Evolutionary conservation across 2,888 invertebrate species (phyloP), one percentile per base, ranked within the genome.

Genomic region (Blastobasis adustella): DNA sequence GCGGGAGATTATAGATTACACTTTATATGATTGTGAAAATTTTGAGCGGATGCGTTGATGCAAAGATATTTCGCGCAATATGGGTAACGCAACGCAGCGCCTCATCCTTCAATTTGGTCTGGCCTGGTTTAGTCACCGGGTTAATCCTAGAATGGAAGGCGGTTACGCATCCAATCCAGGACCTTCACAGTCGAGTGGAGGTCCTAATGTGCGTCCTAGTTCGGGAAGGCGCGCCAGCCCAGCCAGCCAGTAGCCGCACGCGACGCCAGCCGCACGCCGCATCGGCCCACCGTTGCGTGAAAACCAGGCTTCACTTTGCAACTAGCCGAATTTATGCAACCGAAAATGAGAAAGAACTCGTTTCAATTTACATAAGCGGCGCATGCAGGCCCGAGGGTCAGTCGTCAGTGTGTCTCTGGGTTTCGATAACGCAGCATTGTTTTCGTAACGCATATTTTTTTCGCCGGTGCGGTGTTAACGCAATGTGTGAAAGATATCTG

Each of bases 271-370:
- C 74, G 73, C 73, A 69, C 73, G 74, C 73, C 82, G 77, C 75
- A 79, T 79, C 74, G 78, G 69, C 66, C 59, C 80, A 80, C 65
- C 65, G 77, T 82, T 78, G 79, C 85, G 82, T 86, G 82, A 80
- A 84, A 84, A 81, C 54, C 76, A 70, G 77, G 71, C 75, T 76
- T 71, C 63, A 66, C 69, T 77, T 83, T 83, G 77, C 82, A 78
- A 72, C 69, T 72, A 67, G 66, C 63, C 67, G 73, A 75, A 79
- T 84, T 84, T 79, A 74, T 86, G 85, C 84, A 86, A 87, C 71
- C 72, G 64, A 77, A 76, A 79, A 79, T 82, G 78, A 80, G 79
- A 83, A 79, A 82, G 73, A 82, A 82, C 79, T 68, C 61, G 85
- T 78, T 81, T 70, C 56, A 61, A 79, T 85, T 82, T 76, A 75